Evolutionary conservation across 2,113 vertebrate genomes (phyloP).

Genomic region (Bubo scandiacus): DNA sequence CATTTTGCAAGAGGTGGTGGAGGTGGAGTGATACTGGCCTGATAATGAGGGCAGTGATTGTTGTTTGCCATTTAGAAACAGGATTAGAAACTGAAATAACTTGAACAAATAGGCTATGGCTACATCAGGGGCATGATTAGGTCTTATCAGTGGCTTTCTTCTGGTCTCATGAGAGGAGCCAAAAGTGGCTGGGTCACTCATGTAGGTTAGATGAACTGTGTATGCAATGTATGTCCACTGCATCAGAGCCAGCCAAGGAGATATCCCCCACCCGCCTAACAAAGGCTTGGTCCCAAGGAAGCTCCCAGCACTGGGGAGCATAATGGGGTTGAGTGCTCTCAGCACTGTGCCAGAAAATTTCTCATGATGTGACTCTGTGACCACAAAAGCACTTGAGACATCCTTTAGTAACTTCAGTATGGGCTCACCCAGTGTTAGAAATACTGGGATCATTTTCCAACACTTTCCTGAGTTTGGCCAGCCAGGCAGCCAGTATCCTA

Average conservation of each 20-base stretch:
- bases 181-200: neutral
- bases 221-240: neutral
- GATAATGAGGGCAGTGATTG: neutral
- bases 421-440: neutral
- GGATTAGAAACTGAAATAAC: neutral
- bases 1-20: slow-evolving; percentile 11
- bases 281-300: neutral
- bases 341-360: neutral
- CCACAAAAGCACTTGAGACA: neutral
- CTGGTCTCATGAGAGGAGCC: neutral
- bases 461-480: neutral
- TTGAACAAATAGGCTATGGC: neutral
- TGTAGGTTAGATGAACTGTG: neutral
- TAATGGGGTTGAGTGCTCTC: neutral
- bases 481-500: neutral
- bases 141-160: neutral
- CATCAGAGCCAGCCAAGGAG: neutral
- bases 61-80: neutral
- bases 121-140: neutral
- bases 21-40: neutral
- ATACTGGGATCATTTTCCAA: neutral
- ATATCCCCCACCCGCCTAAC: neutral
- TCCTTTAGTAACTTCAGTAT: neutral
- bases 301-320: neutral
- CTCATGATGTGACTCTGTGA: neutral